Percentiles rank a stretch among this genome's conserved stretches.
Conservation (phyloP, 2,888 invertebrate genomes). For the Hyalella azteca region DNA sequence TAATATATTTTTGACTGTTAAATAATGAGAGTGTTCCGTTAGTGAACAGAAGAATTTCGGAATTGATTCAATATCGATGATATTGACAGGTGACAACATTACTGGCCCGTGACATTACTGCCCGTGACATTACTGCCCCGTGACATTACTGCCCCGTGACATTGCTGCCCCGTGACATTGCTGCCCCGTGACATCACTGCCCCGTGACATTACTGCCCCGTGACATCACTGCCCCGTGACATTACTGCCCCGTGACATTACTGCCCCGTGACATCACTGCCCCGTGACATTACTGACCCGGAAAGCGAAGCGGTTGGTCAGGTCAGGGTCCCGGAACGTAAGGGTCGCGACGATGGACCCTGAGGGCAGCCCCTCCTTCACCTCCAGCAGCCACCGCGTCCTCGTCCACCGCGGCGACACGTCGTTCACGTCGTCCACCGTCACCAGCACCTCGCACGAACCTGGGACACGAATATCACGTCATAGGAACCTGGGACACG, state of each 20-base stretch:
- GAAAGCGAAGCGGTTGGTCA: conserved; percentile 26
- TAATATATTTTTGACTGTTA: no score
- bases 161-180: neutral
- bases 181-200: neutral
- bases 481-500: neutral
- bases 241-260: neutral
- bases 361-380: conserved; percentile 38
- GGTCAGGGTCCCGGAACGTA: conserved; percentile 35
- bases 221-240: neutral
- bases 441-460: conserved; percentile 45
- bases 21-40: no score
- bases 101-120: neutral
- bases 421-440: conserved; percentile 46
- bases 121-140: neutral
- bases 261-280: neutral
- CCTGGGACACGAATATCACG: neutral
- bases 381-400: conserved; percentile 41
- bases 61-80: no score
- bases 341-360: conserved; percentile 33
- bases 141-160: neutral
- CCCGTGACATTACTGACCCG: neutral
- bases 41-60: no score
- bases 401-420: conserved; percentile 41
- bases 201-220: neutral
- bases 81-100: no score